Evolutionary conservation across 1,140 invertebrate genomes (phyloP), one percentile per base, ranked within the genome.

Genomic region (Procambarus clarkii): DNA sequence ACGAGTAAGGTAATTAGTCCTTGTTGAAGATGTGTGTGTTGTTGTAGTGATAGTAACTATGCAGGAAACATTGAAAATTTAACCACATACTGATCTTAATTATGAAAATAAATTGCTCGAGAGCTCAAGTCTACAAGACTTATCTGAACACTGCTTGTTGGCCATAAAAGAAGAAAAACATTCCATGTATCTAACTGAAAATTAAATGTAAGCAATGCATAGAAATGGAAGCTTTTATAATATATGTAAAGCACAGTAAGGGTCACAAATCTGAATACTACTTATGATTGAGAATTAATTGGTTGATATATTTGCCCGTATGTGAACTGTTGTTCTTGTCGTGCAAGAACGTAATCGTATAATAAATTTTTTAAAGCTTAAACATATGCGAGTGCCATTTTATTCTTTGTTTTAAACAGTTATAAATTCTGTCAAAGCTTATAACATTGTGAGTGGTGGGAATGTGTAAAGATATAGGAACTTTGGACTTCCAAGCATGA

Each of bases 21-120:
- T 80, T 80, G 48, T 80, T 80, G 45, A 54, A 50, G 78, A 80
- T 80, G 54, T 50, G 54, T 50, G 15, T 80, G 78, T 80, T 80
- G 46, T 80, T 64, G 60, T 64, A 64, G 15, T 18, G 74, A 58
- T 84, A 84, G 81, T 58, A 64, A 18, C 21, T 64, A 64, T 64
- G 60, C 11, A 64, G 21, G 15, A 64, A 64, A 64, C 60, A 64
- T 64, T 15, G 60, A 21, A 18, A 64, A 21, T 64, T 64, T 18
- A 64, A 64, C 60, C 4, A 18, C 60, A 64, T 64, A 64, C 60
- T 18, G 3, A 64, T 64, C 21, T 4, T 21, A 0, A 64, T 64
- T 64, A 4, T 18, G 60, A 64, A 21, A 18, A 13, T 21, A 5
- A 4, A 64, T 64, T 64, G 60, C 1, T 64, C 0, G 15, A 21